These are phyloP conservation scores for Adelphocoris suturalis DNA, from an alignment of 2,888 invertebrate genomes.

Conservation along the genomic window DNA sequence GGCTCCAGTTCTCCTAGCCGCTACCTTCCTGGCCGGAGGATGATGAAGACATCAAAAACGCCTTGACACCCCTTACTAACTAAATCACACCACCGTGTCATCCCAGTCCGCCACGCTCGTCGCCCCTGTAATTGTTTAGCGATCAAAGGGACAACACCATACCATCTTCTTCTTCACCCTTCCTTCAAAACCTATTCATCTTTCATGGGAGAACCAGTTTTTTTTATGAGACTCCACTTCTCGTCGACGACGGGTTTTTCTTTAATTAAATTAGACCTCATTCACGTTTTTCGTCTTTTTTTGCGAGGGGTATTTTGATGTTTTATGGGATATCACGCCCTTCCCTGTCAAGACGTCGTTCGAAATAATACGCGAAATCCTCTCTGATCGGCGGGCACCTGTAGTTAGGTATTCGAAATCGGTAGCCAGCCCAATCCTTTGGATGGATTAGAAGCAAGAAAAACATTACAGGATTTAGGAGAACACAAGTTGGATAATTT, in stretches of 20 bases:
- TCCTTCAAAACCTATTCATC: constrained; percentile 47
- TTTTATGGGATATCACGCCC: constrained; percentile 1
- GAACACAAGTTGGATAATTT: too few species aligned
- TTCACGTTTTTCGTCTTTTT: constrained; percentile 11
- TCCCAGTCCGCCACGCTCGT: constrained; percentile 58
- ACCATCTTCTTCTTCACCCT: constrained; percentile 37
- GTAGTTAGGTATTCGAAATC: too few species aligned
- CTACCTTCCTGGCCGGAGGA: neutral
- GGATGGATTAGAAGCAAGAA: too few species aligned
- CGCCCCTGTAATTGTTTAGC: constrained; percentile 60
- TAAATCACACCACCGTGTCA: constrained; percentile 61
- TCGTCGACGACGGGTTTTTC: constrained; percentile 45
- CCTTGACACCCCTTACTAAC: constrained; percentile 64
- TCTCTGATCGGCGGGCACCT: neutral
- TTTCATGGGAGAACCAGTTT: constrained; percentile 60
- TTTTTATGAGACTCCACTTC: constrained; percentile 1
- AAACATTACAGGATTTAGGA: too few species aligned
- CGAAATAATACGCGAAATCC: neutral
- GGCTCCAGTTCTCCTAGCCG: neutral
- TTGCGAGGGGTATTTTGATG: neutral
- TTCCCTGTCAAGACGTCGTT: constrained; percentile 10
- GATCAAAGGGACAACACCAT: constrained; percentile 54
- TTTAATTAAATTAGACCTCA: constrained; percentile 62
- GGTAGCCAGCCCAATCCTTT: too few species aligned
- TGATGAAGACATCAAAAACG: constrained; percentile 65